Base-by-base conservation (phyloP, 2,888 invertebrate species). In the Ochropacha duplaris region DNA sequence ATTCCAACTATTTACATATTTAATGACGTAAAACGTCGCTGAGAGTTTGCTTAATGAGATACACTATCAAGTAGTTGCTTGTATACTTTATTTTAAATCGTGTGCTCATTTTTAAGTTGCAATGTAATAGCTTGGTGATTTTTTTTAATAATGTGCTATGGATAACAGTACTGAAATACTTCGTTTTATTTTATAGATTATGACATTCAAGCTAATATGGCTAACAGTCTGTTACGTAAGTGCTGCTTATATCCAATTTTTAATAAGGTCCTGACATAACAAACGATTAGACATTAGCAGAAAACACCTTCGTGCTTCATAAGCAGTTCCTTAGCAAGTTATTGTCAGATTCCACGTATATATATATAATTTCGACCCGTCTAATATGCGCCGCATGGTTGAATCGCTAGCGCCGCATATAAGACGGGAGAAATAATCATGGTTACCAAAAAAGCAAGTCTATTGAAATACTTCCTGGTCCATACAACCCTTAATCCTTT, bases 1-100 rank as follows among this genome's bases (percentile, higher is more conserved):
- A 87, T 88, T 88, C 85, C 84, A 77, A 84, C 79, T 88, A 90
- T 90, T 91, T 90, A 88, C 90, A 92, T 91, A 89, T 86, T 88
- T 89, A 91, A 91, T 90, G 90, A 91, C 84, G 83, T 82, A 81
- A 82, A 83, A 76, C 80, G 87, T 85, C 84, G 80, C 76, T 66
- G 74, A 52, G 77, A 72, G 72, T 73, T 76, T 69, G 74, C 81
- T 78, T 90, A 91, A 91, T 90, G 90, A 90, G 90, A 86, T 82
- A 79, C 81, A 81, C 82, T 83, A 83, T 83, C 79, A 78, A 79
- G 76, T 72, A 72, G 74, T 74, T 72, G 74, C 72, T 60, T 71
- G 71, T 65, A 61, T 55, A 49, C 59, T 31, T 49, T 49, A 31
- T 22, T 26, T 28, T 9, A 44, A 26, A 24, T 26, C 4, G 16